These are phyloP conservation scores for Poecile montanus DNA, from an alignment of 2,797 vertebrate species.

Conservation along the genomic window DNA sequence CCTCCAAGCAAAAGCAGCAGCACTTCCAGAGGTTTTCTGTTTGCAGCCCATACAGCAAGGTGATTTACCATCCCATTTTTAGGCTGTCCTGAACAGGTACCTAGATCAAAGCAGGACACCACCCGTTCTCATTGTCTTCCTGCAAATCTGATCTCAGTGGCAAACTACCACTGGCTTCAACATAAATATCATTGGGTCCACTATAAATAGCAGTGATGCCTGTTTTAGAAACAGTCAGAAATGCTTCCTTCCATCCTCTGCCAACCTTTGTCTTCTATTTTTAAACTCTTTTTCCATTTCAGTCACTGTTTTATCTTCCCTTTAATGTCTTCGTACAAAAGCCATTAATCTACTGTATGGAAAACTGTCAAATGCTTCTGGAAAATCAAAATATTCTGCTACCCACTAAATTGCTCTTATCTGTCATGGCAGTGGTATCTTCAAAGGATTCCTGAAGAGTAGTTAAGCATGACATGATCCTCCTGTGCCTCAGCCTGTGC, in stretches of 20 bases:
- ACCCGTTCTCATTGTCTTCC: neutral
- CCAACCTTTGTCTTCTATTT: constrained; percentile 37
- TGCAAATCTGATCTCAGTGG: neutral
- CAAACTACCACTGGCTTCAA: neutral
- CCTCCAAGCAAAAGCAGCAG: neutral
- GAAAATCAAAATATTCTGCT: constrained; percentile 68
- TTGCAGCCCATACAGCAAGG: neutral
- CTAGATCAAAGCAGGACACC: neutral
- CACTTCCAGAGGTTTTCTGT: rapidly evolving
- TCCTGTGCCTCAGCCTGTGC: constrained; percentile 29
- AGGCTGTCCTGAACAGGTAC: neutral
- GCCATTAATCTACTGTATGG: constrained; percentile 52
- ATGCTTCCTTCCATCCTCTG: constrained; percentile 27
- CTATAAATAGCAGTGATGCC: constrained; percentile 39
- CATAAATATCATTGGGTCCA: neutral
- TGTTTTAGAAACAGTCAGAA: constrained; percentile 35
- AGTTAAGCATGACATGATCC: constrained; percentile 57
- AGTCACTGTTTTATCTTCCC: constrained; percentile 44
- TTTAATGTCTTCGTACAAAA: constrained; percentile 47
- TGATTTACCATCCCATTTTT: neutral
- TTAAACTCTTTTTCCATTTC: constrained; percentile 48
- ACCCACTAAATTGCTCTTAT: constrained; percentile 69
- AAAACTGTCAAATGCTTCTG: constrained; percentile 56
- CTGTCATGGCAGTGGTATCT: constrained; percentile 59
- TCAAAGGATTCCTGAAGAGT: constrained; percentile 65